phyloP scores from a whole-genome alignment of 2,888 invertebrate genomes.

The Diogma glabrata region DNA sequence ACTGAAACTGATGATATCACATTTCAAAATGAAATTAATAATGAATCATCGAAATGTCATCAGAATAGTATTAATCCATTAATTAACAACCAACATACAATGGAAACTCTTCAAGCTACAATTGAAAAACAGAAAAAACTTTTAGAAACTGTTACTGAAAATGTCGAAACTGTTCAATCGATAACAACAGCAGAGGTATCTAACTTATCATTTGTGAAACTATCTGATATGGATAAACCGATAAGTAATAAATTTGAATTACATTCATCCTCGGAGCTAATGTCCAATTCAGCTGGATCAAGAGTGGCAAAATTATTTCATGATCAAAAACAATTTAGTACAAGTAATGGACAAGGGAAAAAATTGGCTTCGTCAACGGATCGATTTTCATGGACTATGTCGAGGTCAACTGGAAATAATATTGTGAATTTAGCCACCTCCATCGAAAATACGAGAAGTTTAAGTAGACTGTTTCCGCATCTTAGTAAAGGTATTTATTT shows the following conservation, averaged over 20 bases:
- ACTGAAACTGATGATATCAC: constrained; percentile 37
- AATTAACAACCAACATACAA: constrained; percentile 32
- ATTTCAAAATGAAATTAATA: constrained; percentile 31
- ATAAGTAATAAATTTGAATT: constrained; percentile 39
- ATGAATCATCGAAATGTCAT: constrained; percentile 18
- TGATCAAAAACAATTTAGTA: constrained; percentile 18
- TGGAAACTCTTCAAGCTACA: constrained; percentile 32
- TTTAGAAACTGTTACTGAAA: constrained; percentile 34
- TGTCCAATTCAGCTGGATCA: constrained; percentile 35
- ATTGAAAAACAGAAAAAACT: constrained; percentile 35
- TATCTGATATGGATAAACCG: constrained; percentile 68
- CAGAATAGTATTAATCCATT: constrained; percentile 35
- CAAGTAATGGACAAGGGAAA: constrained; percentile 49
- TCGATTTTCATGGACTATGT: constrained; percentile 37
- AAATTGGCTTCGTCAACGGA: constrained; percentile 1
- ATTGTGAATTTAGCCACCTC: constrained; percentile 41
- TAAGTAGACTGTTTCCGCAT: constrained; percentile 52
- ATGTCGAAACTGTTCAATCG: constrained; percentile 22
- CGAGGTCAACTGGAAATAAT: constrained; percentile 45
- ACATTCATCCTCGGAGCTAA: constrained; percentile 30
- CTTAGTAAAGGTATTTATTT: constrained; percentile 32
- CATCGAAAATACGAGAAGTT: constrained; percentile 44
- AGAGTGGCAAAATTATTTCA: constrained; percentile 31
- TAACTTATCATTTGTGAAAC: constrained; percentile 51
- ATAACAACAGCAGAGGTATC: constrained; percentile 32